Percentiles rank a stretch among this genome's conserved stretches.
Conservation (phyloP, 2,888 invertebrate genomes). For the Patella caerulea region DNA sequence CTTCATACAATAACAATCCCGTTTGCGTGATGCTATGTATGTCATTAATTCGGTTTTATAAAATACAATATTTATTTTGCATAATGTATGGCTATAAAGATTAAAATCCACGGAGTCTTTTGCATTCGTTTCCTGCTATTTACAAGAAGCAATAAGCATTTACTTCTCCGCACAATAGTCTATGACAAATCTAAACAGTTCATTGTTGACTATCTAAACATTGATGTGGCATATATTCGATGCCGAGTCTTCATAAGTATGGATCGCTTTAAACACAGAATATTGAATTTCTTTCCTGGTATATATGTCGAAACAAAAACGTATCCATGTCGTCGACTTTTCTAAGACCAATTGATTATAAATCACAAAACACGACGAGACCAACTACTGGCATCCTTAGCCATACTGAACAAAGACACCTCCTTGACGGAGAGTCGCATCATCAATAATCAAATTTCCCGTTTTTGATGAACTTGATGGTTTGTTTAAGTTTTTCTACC, state of each 20-base stretch:
- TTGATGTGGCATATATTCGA: constrained; percentile 4
- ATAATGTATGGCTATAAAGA: constrained; percentile 5
- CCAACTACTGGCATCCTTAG: neutral
- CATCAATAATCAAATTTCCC: constrained; percentile 12
- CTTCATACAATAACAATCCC: no score
- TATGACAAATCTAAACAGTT: constrained; percentile 2
- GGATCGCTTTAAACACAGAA: constrained; percentile 1
- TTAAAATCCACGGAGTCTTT: neutral
- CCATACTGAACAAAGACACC: neutral
- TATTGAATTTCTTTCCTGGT: constrained; percentile 5
- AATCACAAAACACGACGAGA: constrained; percentile 6
- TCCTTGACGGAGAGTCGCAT: constrained; percentile 7
- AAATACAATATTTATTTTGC: neutral
- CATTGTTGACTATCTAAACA: constrained; percentile 6
- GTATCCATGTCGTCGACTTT: constrained; percentile 5
- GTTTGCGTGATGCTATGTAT: no score
- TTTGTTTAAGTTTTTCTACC: neutral
- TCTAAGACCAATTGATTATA: neutral
- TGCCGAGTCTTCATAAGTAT: neutral
- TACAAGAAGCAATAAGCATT: constrained; percentile 3
- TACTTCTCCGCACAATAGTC: neutral
- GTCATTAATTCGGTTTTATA: no score
- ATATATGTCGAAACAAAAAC: constrained; percentile 13
- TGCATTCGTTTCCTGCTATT: constrained; percentile 5
- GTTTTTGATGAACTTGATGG: neutral